Base-by-base conservation (phyloP, 2,113 vertebrate species). In the Zapornia atra region DNA sequence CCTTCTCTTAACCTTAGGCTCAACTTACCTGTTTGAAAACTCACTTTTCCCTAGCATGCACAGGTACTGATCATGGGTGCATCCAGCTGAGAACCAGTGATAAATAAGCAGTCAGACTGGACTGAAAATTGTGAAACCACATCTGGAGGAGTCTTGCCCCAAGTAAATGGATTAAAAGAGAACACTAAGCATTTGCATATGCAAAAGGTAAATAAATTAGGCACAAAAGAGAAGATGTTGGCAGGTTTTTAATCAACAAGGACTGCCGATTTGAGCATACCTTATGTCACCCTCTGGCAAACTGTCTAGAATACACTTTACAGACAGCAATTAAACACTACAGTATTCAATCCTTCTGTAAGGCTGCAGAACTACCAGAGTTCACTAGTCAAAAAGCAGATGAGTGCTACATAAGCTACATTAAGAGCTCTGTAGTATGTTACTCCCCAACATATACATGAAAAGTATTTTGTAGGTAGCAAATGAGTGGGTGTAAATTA, bases 161-260 rank as follows among this genome's bases (percentile, higher is more conserved):
- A 65, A 36, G 18, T 75, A 60, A 56, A 60, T 5, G n/a, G 31
- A 82, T 25, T 29, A 86, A 90, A 34, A 60, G 36, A 94, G 77
- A 91, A 83, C 38, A 79, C 33, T 93, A 57, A 82, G 19, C 60
- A 60, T 60, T 72, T 2, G 4, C 36, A 59, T 10, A 63, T 8
- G 33, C 60, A 59, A 34, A 82, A 94, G 64, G 53, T 76, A 94
- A 84, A 93, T 60, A 81, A 88, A 96, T 88, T 80, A 94, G 48
- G 86, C 78, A 73, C 0, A 36, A 94, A 95, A 14, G 4, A 12
- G 21, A 72, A 66, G 71, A 84, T 84, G 88, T 89, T 94, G 86
- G 57, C 65, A 8, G 17, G 44, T 79, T 80, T 89, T 82, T 57
- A 89, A 84, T n/a, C 29, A 44, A 50, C 25, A 65, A 25, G 25